Base-by-base conservation (phyloP, 2,888 invertebrate species). In the Chrysina gloriosa region DNA sequence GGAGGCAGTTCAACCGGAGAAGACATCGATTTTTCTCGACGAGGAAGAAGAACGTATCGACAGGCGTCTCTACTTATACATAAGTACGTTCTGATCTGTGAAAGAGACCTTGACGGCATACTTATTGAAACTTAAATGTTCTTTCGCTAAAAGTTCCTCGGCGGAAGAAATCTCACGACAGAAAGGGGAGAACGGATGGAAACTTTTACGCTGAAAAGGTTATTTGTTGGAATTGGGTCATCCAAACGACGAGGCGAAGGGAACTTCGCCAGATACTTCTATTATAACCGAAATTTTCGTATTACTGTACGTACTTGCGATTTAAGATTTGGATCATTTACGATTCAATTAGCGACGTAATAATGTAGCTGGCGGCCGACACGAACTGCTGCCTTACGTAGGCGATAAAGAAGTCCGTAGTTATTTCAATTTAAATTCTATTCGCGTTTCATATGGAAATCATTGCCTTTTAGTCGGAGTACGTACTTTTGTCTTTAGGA, bases 121-220 rank as follows among this genome's bases (percentile, higher is more conserved):
- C 58, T 58, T 58, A 58, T 58, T 58, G 58, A 58, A 58, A 58
- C 58, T 58, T 58, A 58, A 58, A 58, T 58, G 36, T 36, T 58
- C 58, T 42, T 58, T 58, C 58, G 58, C 39, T 36, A 39, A 58
- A 58, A 58, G 58, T 58, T 58, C 39, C 25, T 25, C 14, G 23
- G 23, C 39, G 58, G 23, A 14, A 23, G 23, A 39, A 54, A 34
- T 25, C 34, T 25, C 21, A 50, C 48, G 16, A 11, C 54, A 54
- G 21, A 21, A 58, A 23, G 23, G 58, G 11, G 7, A 14, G 58
- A 25, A 23, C 34, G 56, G 23, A 56, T 39, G 23, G 39, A 23
- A 56, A 56, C 56, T 56, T 54, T 16, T 39, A 39, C 58, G 39
- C 25, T 58, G 58, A 58, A 58, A 58, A 58, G 58, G 39, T 58